These are phyloP conservation scores for Cyclina sinensis DNA, from an alignment of 1,140 invertebrate species.

Conservation along the genomic window DNA sequence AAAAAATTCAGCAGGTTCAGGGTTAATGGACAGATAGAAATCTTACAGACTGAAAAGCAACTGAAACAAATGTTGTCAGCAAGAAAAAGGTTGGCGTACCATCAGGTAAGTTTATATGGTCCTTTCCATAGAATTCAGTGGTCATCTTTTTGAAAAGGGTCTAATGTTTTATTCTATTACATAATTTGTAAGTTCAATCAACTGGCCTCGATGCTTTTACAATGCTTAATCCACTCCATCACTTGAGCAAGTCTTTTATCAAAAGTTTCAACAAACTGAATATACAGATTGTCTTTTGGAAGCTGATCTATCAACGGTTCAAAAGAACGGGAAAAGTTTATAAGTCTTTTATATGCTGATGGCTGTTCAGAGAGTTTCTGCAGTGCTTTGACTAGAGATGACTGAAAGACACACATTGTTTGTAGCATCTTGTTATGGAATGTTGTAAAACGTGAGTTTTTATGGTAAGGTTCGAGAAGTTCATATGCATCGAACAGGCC, in stretches of 20 bases:
- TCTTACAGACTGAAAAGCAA: too few species aligned
- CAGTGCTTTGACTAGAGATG: conserved; percentile 80
- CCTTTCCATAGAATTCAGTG: background rate
- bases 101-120: too few species aligned
- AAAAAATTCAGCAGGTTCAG: too few species aligned
- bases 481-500: conserved; percentile 86
- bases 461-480: conserved; percentile 79
- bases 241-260: conserved; percentile 75
- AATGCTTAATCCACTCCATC: conserved; percentile 76
- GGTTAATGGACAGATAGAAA: too few species aligned
- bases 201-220: conserved; percentile 59
- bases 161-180: too few species aligned
- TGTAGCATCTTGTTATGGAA: conserved; percentile 85
- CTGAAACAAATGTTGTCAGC: too few species aligned
- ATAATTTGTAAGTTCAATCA: background rate
- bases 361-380: conserved; percentile 54
- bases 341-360: conserved; percentile 71
- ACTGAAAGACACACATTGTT: conserved; percentile 86
- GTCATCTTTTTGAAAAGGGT: background rate
- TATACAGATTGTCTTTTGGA: conserved; percentile 71
- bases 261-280: conserved; percentile 75
- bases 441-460: conserved; percentile 77
- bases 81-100: too few species aligned
- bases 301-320: conserved; percentile 75
- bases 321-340: conserved; percentile 72